These are phyloP conservation scores for Apodemus agrarius DNA, from an alignment of 2,797 vertebrate species.

Conservation along the genomic window DNA sequence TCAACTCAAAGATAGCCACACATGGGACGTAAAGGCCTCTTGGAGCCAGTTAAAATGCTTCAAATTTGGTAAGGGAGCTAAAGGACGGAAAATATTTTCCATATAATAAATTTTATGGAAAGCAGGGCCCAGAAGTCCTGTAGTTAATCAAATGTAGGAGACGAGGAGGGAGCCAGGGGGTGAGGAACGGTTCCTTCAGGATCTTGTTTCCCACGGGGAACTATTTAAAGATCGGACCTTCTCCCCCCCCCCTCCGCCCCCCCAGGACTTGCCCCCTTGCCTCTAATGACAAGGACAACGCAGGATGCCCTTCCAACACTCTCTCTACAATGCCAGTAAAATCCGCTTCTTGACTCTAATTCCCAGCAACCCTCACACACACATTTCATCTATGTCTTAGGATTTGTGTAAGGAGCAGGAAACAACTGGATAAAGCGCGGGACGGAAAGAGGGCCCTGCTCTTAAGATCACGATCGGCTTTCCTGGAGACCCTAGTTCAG, in stretches of 20 bases:
- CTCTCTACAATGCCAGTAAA: not conserved
- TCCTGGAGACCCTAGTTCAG: not conserved
- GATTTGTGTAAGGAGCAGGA: not conserved
- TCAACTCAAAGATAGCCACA: not conserved
- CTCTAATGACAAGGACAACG: not conserved
- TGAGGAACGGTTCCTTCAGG: not conserved
- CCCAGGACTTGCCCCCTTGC: not conserved
- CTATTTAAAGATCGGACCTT: not conserved
- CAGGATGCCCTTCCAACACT: not conserved
- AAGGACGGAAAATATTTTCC: conserved; percentile 52
- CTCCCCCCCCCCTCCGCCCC: not conserved
- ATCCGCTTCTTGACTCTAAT: conserved; percentile 21
- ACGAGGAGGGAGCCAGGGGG: not conserved
- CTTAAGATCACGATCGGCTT: not conserved
- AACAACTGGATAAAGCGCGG: conserved; percentile 30
- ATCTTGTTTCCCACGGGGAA: not conserved
- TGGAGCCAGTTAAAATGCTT: conserved; percentile 32
- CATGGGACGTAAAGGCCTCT: not conserved
- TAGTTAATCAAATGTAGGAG: not conserved
- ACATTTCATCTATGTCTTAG: conserved; percentile 43
- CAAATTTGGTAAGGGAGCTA: conserved; percentile 24
- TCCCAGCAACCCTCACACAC: not conserved
- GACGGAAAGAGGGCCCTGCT: not conserved
- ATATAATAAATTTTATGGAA: conserved; percentile 54
- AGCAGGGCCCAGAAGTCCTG: not conserved